Percentiles rank a stretch among this genome's conserved stretches.
phyloP scores from a whole-genome alignment of 1,140 invertebrate species.

The Asbolus verrucosus region DNA sequence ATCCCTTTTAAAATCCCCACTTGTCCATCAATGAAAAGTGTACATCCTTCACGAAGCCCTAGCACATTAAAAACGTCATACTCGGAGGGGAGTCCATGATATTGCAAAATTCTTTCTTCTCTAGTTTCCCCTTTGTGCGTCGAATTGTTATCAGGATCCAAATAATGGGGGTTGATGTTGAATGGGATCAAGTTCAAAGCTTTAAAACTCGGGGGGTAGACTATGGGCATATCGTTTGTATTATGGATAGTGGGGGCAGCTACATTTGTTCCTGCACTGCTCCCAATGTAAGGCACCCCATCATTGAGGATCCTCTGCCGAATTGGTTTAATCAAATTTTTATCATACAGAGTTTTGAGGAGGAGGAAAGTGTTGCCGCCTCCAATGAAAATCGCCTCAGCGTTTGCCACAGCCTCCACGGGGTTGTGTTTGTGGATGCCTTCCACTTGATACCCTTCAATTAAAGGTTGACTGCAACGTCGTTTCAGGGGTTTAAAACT shows the following conservation, averaged over 20 bases:
- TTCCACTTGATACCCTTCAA: slow-evolving; percentile 69
- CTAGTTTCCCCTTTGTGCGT: slow-evolving; percentile 83
- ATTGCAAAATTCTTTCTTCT: slow-evolving; percentile 78
- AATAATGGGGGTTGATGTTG: slow-evolving; percentile 89
- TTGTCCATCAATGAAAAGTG: slow-evolving; percentile 73
- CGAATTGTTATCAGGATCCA: slow-evolving; percentile 73
- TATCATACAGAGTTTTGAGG: slow-evolving; percentile 78
- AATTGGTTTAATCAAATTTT: slow-evolving; percentile 75
- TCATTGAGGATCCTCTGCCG: slow-evolving; percentile 72
- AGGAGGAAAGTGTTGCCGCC: slow-evolving; percentile 86
- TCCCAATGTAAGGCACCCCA: slow-evolving; percentile 81
- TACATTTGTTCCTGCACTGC: slow-evolving; percentile 87
- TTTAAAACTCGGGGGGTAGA: slow-evolving; percentile 79
- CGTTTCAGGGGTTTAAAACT: slow-evolving; percentile 23
- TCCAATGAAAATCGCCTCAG: slow-evolving; percentile 82
- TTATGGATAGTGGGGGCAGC: slow-evolving; percentile 82
- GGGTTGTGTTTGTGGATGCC: slow-evolving; percentile 75
- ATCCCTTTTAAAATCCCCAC: slow-evolving; percentile 72
- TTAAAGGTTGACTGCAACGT: slow-evolving; percentile 3
- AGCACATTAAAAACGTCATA: slow-evolving; percentile 71
- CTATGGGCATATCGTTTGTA: slow-evolving; percentile 90
- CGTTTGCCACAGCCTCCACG: slow-evolving; percentile 69
- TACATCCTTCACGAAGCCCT: slow-evolving; percentile 79
- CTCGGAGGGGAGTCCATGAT: slow-evolving; percentile 67
- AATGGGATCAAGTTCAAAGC: slow-evolving; percentile 82